Conservation (phyloP, 2,113 vertebrate species). For the Axis porcinus region DNA sequence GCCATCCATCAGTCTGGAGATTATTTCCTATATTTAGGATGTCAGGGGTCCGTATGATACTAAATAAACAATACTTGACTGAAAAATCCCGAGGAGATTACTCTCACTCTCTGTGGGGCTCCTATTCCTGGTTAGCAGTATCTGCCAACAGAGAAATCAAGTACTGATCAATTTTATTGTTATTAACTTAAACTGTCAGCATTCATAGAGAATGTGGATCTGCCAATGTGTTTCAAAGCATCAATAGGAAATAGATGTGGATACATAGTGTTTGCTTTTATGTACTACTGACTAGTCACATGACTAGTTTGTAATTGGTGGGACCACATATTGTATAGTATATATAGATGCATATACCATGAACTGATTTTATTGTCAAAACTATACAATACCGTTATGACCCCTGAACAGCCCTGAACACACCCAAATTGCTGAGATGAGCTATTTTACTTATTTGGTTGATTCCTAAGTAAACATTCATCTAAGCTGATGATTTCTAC, state of each 20-base stretch:
- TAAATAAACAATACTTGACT: neutral
- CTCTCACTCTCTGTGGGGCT: neutral
- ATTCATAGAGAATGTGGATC: neutral
- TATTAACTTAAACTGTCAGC: neutral
- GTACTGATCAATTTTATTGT: neutral
- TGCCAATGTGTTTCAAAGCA: neutral
- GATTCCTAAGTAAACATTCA: neutral
- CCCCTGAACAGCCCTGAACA: neutral
- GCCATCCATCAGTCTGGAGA: slow-evolving; percentile 30
- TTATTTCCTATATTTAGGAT: slow-evolving; percentile 55
- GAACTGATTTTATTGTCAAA: slow-evolving; percentile 4
- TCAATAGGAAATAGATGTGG: neutral
- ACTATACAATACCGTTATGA: neutral
- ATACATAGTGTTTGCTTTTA: neutral
- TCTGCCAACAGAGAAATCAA: neutral
- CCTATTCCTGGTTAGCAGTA: neutral
- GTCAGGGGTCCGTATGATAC: slow-evolving; percentile 17
- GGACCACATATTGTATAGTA: neutral
- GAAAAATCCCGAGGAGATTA: neutral
- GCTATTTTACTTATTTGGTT: slow-evolving; percentile 12
- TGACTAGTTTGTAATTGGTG: neutral
- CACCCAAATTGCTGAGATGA: neutral
- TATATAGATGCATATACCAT: neutral
- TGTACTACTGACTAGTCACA: neutral
- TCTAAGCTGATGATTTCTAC: neutral